Evolutionary conservation across 2,113 vertebrate species (phyloP).

Genomic region (Aspiorhynchus laticeps): DNA sequence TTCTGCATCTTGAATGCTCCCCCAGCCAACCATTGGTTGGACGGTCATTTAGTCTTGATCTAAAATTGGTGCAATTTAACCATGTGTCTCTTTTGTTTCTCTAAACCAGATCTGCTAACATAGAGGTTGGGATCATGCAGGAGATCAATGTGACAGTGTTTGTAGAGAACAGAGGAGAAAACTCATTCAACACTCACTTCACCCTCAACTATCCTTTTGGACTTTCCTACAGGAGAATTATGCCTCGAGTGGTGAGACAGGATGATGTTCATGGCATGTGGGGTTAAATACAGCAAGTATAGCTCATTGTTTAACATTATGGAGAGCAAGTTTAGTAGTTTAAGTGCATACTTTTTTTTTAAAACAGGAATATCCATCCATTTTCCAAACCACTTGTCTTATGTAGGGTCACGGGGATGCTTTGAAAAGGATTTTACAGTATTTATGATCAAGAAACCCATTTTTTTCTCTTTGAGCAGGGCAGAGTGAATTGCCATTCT

Average conservation of each 20-base stretch:
- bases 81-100: not conserved
- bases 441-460: not conserved
- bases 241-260: slow-evolving; percentile 64
- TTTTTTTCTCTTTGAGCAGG: slow-evolving; percentile 59
- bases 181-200: slow-evolving; percentile 77
- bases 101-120: slow-evolving; percentile 60
- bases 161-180: slow-evolving; percentile 78
- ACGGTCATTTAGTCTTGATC: not conserved
- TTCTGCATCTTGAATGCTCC: not conserved
- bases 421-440: not conserved
- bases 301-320: not conserved
- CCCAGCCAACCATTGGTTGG: not conserved
- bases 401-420: not conserved
- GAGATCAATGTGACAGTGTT: slow-evolving; percentile 72
- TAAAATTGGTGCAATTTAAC: not conserved
- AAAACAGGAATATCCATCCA: not conserved
- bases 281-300: not conserved
- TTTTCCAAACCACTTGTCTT: not conserved
- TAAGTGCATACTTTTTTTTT: not conserved
- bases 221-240: slow-evolving; percentile 75
- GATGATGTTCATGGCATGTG: not conserved
- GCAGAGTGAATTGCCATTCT: slow-evolving; percentile 73
- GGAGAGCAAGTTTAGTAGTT: not conserved
- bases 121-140: slow-evolving; percentile 75
- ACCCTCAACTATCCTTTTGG: slow-evolving; percentile 74